Evolutionary conservation across 2,113 vertebrate genomes (phyloP).

Genomic region (Periophthalmodon schlosseri): DNA sequence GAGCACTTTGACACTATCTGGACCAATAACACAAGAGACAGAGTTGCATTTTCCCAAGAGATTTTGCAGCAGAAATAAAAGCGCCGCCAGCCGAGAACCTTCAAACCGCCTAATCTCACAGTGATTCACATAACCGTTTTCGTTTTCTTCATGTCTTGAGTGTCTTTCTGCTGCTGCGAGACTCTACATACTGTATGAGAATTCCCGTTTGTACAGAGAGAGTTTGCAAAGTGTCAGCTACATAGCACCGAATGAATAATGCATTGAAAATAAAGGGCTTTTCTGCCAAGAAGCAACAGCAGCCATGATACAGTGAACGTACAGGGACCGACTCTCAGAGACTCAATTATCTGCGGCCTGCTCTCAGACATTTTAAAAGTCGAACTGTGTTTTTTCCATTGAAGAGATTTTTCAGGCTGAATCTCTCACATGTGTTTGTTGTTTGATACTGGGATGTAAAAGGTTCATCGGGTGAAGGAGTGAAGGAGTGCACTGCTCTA

Average conservation of each 20-base stretch:
- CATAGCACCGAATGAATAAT: conserved; percentile 65
- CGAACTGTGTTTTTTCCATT: not conserved
- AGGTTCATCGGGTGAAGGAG: too few species aligned
- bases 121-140: not conserved
- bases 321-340: conserved; percentile 22
- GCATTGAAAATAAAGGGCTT: conserved; percentile 58
- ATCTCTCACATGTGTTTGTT: not conserved
- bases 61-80: conserved; percentile 31
- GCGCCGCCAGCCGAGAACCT: conserved; percentile 11
- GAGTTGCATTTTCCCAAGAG: conserved; percentile 5
- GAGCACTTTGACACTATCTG: not conserved
- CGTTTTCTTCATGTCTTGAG: not conserved
- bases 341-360: conserved; percentile 21
- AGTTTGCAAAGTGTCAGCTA: conserved; percentile 52
- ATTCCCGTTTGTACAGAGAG: conserved; percentile 42
- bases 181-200: conserved; percentile 36
- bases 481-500: too few species aligned
- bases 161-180: conserved; percentile 4
- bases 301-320: conserved; percentile 49
- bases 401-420: not conserved
- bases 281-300: conserved; percentile 37
- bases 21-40: not conserved
- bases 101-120: not conserved
- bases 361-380: not conserved
- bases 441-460: too few species aligned